Evolutionary conservation across 2,797 vertebrate genomes (phyloP).

Genomic region (Bradypus variegatus): DNA sequence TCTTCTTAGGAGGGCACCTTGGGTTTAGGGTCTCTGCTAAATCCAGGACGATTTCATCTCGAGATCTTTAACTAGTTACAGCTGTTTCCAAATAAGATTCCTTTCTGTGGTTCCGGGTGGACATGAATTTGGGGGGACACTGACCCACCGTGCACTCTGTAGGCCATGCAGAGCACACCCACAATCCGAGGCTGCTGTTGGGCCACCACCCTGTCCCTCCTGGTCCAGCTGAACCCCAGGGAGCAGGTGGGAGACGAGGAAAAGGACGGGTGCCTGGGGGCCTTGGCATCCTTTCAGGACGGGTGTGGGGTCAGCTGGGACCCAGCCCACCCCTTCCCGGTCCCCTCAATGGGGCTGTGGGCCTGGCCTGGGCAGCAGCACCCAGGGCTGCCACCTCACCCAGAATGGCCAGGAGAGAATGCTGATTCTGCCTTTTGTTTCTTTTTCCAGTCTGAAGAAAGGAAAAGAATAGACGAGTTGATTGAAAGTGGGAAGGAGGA

Average conservation of each 20-base stretch:
- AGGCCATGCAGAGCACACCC: neutral
- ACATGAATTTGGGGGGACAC: too few species aligned
- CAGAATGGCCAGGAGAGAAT: rapidly evolving
- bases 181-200: neutral
- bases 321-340: too few species aligned
- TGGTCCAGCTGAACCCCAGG: too few species aligned
- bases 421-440: neutral
- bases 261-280: neutral
- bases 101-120: too few species aligned
- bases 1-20: too few species aligned
- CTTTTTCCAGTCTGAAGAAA: slow-evolving; percentile 85
- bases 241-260: neutral
- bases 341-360: neutral
- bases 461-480: slow-evolving; percentile 86
- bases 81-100: too few species aligned
- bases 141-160: too few species aligned
- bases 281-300: neutral
- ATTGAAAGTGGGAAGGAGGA: slow-evolving; percentile 92
- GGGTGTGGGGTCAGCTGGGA: rapidly evolving
- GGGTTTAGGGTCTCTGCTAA: too few species aligned
- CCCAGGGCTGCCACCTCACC: too few species aligned
- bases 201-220: neutral
- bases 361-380: rapidly evolving
- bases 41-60: too few species aligned
- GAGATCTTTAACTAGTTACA: too few species aligned